Evolutionary conservation across 2,113 vertebrate genomes (phyloP).

Genomic region (Morone chrysops): DNA sequence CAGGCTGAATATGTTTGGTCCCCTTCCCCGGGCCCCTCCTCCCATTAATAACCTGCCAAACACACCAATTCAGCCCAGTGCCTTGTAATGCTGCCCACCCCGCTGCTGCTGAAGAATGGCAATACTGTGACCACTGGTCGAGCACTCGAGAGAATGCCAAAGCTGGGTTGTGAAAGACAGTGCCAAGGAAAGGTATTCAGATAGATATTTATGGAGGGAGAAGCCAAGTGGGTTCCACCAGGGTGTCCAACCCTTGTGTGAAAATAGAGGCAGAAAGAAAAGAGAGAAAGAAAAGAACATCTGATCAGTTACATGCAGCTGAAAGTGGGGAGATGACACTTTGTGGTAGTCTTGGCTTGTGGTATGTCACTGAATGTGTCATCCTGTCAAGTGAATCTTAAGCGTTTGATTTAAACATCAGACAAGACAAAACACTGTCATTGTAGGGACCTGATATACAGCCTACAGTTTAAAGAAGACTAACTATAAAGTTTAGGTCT

Average conservation of each 20-base stretch:
- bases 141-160: slow-evolving; percentile 51
- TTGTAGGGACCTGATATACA: slow-evolving; percentile 39
- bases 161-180: slow-evolving; percentile 43
- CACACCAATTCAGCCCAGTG: slow-evolving; percentile 68
- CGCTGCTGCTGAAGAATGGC: slow-evolving; percentile 70
- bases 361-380: slow-evolving; percentile 46
- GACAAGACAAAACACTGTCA: slow-evolving; percentile 30
- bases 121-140: slow-evolving; percentile 60
- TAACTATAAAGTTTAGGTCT: slow-evolving; percentile 46
- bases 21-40: slow-evolving; percentile 73
- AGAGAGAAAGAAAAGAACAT: slow-evolving; percentile 9
- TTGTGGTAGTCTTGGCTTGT: slow-evolving; percentile 25
- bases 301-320: slow-evolving; percentile 12
- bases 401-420: slow-evolving; percentile 25
- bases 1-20: slow-evolving; percentile 68
- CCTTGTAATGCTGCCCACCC: slow-evolving; percentile 60
- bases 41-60: slow-evolving; percentile 79
- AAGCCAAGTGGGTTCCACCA: slow-evolving; percentile 25
- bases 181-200: slow-evolving; percentile 41
- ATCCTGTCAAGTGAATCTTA: slow-evolving; percentile 38
- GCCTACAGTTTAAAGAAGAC: slow-evolving; percentile 34
- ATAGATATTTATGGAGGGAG: slow-evolving; percentile 42
- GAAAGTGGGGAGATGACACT: slow-evolving; percentile 16
- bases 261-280: slow-evolving; percentile 12
- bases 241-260: neutral